Evolutionary conservation across 1,140 invertebrate species (phyloP).

Genomic region (Drosophila seguyi): DNA sequence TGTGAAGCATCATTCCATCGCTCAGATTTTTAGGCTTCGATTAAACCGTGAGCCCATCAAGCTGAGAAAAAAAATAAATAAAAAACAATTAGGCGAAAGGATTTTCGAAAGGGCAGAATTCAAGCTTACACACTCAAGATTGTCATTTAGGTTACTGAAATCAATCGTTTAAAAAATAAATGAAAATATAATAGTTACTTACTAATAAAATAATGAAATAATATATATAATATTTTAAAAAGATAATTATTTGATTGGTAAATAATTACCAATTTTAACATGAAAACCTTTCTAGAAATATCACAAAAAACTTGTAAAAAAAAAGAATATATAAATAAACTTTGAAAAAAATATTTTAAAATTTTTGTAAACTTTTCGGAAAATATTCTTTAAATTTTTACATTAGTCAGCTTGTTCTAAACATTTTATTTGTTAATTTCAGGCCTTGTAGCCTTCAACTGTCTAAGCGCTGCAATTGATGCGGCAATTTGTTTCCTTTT

Average conservation of each 20-base stretch:
- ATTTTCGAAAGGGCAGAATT: constrained; percentile 52
- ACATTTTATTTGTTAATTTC: constrained; percentile 14
- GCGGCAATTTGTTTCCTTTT: constrained; percentile 72
- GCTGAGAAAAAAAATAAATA: constrained; percentile 20
- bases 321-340: not conserved
- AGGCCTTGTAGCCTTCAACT: constrained; percentile 7
- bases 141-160: constrained; percentile 23
- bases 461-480: constrained; percentile 51
- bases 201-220: not conserved
- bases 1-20: constrained; percentile 74
- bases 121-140: constrained; percentile 1
- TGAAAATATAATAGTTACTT: not conserved
- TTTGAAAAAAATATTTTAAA: not conserved
- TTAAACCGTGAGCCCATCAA: constrained; percentile 41
- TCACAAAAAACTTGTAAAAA: not conserved
- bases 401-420: not conserved
- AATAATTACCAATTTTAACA: not conserved
- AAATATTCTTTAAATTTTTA: not conserved
- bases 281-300: too few species aligned
- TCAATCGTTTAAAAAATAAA: not conserved
- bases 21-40: constrained; percentile 34
- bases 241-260: too few species aligned
- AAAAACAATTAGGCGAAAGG: constrained; percentile 59
- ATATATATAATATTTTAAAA: too few species aligned
- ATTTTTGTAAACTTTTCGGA: too few species aligned